Conservation (phyloP, 2,888 invertebrate species). For the Thysanoteuthis rhombus region DNA sequence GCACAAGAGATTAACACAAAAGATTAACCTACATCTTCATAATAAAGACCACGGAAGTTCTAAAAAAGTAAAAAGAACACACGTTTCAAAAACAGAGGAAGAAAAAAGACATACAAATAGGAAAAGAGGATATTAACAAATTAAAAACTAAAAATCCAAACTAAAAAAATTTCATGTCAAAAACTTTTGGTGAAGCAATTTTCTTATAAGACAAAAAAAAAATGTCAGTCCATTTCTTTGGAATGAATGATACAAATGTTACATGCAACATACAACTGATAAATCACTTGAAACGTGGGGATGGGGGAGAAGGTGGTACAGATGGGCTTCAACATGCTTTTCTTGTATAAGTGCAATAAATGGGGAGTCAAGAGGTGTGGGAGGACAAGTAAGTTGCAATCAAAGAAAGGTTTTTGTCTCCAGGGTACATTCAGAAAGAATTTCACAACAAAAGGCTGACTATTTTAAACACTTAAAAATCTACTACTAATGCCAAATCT, state of each 20-base stretch:
- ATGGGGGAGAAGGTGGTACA: not conserved
- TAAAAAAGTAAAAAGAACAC: not conserved
- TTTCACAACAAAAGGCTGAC: too few species aligned
- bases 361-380: too few species aligned
- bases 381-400: not conserved
- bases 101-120: not conserved
- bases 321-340: not conserved
- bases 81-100: not conserved
- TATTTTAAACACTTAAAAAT: too few species aligned
- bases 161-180: not conserved
- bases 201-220: not conserved
- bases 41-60: slow-evolving; percentile 25
- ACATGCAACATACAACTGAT: not conserved
- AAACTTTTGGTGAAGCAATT: not conserved
- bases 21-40: slow-evolving; percentile 30
- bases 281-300: not conserved
- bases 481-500: too few species aligned
- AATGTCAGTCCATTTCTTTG: not conserved
- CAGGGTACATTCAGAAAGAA: too few species aligned
- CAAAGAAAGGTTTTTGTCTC: not conserved
- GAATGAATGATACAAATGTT: not conserved
- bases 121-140: not conserved
- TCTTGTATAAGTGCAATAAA: not conserved
- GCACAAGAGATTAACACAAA: not conserved
- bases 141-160: not conserved